Conservation (phyloP, 2,113 vertebrate species). For the Spermophilus dauricus region DNA sequence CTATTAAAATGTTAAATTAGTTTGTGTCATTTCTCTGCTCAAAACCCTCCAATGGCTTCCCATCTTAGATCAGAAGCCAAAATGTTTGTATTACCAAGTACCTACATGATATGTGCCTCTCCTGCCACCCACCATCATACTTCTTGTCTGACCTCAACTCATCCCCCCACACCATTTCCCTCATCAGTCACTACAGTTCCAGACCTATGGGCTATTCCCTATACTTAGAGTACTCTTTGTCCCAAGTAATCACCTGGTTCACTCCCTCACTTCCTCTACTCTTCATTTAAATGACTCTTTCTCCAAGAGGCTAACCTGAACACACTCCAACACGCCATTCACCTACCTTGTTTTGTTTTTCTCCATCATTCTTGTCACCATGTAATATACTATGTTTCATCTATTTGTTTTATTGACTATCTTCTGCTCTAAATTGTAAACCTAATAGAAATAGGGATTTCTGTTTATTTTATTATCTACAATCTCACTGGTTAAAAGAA, state of each 20-base stretch:
- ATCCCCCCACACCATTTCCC: neutral
- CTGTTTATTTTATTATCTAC: neutral
- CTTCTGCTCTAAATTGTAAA: slow-evolving; percentile 39
- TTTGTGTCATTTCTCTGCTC: neutral
- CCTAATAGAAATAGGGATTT: neutral
- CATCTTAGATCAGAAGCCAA: neutral
- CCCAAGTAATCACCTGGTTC: neutral
- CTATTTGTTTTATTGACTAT: neutral
- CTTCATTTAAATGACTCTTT: neutral
- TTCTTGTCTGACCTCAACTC: neutral
- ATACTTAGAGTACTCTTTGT: neutral
- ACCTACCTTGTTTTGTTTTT: neutral
- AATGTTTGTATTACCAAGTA: neutral
- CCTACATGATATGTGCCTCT: neutral
- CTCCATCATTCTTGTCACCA: neutral
- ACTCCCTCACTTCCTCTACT: neutral
- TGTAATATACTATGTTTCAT: neutral
- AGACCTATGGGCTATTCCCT: neutral
- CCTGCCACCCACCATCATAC: neutral
- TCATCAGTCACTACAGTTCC: neutral
- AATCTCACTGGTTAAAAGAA: neutral
- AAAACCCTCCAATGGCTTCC: neutral
- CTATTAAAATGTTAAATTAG: neutral
- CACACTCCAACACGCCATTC: neutral
- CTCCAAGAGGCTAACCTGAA: neutral